Base-by-base conservation (phyloP, 2,888 invertebrate genomes). In the Eupithecia exiguata region DNA sequence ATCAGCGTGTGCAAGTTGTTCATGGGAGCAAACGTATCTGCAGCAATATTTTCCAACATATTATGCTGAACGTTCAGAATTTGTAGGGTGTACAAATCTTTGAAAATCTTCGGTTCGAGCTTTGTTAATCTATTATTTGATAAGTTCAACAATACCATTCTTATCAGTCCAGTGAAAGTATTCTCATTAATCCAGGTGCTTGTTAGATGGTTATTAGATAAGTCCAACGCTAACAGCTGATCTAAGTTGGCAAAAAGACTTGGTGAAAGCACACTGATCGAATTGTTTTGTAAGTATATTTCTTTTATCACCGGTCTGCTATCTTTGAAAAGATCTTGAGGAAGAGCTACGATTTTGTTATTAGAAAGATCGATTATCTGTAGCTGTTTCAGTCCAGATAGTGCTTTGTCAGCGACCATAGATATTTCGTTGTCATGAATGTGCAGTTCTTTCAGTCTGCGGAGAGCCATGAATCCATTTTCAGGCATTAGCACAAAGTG, bases 221-320 rank as follows among this genome's bases (percentile, higher is more conserved):
- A 92, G 92, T 98, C 98, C 80, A 98, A 92, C 1, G 97, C 96
- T 82, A 97, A 95, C 81, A 99, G 94, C 86, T 97, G 97, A 83
- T 97, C 97, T 81, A 98, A 94, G 89, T 97, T 97, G n/a, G 97
- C 96, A 87, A 99, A 97, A 71, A 98, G 95, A 80, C 97, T 97
- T 0, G 98, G 97, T 80, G 98, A 97, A 80, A 98, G 95, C 65
- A 97, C 97, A 88, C 97, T 97, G 83, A 99, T 97, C 35, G 98
- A 97, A 95, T 98, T 98, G 92, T 98, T 98, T 91, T 98, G 97
- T 87, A 98, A 93, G 92, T 98, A 97, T 86, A 98, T 96, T 92
- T 98, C 98, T 92, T 97, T 97, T 83, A 98, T 96, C 77, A 96
- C 96, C 79, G 96, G 96, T 70, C 96, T 95, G 84, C 96, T 96